A percentile compares a stretch with the other conserved stretches of the same genome.
phyloP scores from a whole-genome alignment of 1,140 invertebrate species.

The Archivesica marissinica region DNA sequence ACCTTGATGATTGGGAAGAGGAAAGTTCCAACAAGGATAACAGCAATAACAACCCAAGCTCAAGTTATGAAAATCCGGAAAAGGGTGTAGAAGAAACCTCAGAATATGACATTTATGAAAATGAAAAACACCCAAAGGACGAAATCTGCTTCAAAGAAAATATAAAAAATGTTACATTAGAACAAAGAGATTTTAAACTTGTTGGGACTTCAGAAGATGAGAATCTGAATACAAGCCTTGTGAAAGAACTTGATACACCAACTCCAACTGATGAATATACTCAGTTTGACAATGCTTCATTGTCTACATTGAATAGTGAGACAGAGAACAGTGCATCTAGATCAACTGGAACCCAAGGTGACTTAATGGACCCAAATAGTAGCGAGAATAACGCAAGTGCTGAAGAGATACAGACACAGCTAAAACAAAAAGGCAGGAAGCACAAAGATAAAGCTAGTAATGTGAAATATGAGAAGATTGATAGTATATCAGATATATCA shows the following conservation, averaged over 20 bases:
- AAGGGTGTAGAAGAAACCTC: not conserved
- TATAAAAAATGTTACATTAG: not conserved
- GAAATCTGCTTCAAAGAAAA: not conserved
- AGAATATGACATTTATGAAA: not conserved
- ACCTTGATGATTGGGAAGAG: constrained; percentile 70
- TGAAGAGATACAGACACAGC: constrained; percentile 56
- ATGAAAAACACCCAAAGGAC: not conserved
- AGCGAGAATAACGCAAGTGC: constrained; percentile 59
- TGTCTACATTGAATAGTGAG: constrained; percentile 42
- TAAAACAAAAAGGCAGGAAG: constrained; percentile 54
- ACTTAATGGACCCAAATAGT: constrained; percentile 44
- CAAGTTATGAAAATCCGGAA: not conserved
- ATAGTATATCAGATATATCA: constrained; percentile 46
- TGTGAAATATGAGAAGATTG: constrained; percentile 61
- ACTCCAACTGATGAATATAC: not conserved
- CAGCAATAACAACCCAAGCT: not conserved
- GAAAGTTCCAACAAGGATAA: not conserved
- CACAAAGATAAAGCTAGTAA: constrained; percentile 57
- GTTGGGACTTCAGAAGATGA: not conserved
- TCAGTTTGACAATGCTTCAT: constrained; percentile 23
- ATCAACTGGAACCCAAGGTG: not conserved
- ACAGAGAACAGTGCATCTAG: constrained; percentile 9
- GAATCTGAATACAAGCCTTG: not conserved
- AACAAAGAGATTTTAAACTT: not conserved
- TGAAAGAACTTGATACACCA: not conserved